Evolutionary conservation across 2,888 invertebrate genomes (phyloP), one percentile per base, ranked within the genome.

Genomic region (Polylopha cassiicola): DNA sequence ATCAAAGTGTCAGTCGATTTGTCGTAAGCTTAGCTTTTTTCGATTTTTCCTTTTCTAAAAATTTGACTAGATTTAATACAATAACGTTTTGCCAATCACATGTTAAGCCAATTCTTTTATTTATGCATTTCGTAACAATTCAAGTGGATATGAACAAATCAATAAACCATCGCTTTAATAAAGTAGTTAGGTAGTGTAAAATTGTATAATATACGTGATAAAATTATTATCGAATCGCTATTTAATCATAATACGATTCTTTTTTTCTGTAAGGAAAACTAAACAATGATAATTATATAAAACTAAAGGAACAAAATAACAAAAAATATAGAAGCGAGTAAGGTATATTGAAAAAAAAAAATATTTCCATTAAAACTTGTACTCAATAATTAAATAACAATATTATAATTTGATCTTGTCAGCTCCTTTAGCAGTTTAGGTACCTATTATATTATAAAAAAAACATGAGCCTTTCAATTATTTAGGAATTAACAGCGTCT

Each of bases 361-460:
- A 81, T n/a, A n/a, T n/a, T 75, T 75, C 68, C 69, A 73, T 77
- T 80, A 78, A 79, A 82, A 80, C 82, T 82, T 84, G 85, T 85
- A 85, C 81, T 84, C 84, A 75, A 80, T 81, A 82, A 81, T 82
- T 80, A 81, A 81, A 80, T 81, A 85, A 85, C 84, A 82, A 80
- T 82, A 81, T 80, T 75, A 82, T 81, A 84, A 74, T 82, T 85
- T 85, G 82, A 82, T 84, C 84, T 82, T 69, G 68, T 73, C 65
- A 76, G 76, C 77, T 75, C 74, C 57, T 69, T 69, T 64, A 64
- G 64, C 67, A 54, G 69, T 67, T 73, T 66, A 68, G 68, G 58
- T 58, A 54, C 36, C 34, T 41, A 41, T 36, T 48, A 37, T 23
- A 26, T 34, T 52, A 53, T 62, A 65, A 71, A 65, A 65, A 73